Base-by-base conservation (phyloP, 2,888 invertebrate species). In the Acanthosoma haemorrhoidale region DNA sequence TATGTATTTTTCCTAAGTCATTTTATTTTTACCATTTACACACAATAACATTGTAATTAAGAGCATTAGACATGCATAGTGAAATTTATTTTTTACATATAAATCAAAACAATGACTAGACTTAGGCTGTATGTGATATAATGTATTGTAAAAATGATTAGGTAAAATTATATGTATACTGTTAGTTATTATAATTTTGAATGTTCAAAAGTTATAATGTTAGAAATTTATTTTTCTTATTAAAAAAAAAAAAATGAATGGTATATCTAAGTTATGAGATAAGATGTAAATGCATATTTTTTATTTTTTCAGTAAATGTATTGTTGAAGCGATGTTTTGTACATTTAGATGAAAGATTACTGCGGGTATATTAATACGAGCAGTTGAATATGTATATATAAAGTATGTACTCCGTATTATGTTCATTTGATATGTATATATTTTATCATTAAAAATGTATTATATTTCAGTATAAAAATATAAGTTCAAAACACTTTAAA, bases 201-300 rank as follows among this genome's bases (percentile, higher is more conserved):
- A 51, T 29, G 51, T 51, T 51, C 25, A 51, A n/a, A 25, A 51
- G 25, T 51, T 25, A 51, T 51, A 25, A 51, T 25, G 21, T 25
- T 51, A 51, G 51, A 51, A 51, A 51, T 51, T 25, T 51, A 51
- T 51, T 51, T 51, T 51, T 51, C 51, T n/a, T 51, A 51, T 51
- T 2, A 6, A 51, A 32, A 9, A 32, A 9, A 6, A 6, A 4
- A 32, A 6, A 32, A 51, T n/a, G 29, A n/a, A n/a, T n/a, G n/a
- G n/a, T n/a, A n/a, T n/a, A 29, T 25, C 51, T 25, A 25, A 51
- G 51, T 13, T 6, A 51, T 25, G n/a, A 51, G 25, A 51, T 51
- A 43, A 8, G 18, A n/a, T n/a, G n/a, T n/a, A n/a, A n/a, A n/a
- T 51, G 51, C 25, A 51, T 25, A 51, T 51, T 51, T 51, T 51